Evolutionary conservation across 92 coral and sea anemone genomes (phyloP), one percentile per base, ranked within the genome.

Genomic region (Epizoanthus illoricatus): DNA sequence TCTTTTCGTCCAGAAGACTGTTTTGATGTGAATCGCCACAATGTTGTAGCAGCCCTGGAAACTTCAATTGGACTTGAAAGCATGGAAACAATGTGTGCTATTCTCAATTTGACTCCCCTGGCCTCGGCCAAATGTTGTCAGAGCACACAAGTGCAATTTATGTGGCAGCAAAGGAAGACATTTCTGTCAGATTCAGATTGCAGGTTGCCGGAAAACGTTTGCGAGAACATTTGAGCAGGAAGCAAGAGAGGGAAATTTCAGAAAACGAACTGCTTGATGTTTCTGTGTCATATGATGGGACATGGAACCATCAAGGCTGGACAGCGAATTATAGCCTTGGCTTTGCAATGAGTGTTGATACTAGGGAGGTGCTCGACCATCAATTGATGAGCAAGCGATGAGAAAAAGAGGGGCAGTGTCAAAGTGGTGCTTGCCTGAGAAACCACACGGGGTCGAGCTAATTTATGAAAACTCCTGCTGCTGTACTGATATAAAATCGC

Each of bases 311-410:
- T 5, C 55, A 56, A 1, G 75, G 56, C 54, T 71, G 75, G 75
- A 40, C 75, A 5, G 75, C 55, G 3, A 71, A 71, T 47, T 71
- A 40, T 71, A 21, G 23, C 10, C 21, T 71, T 4, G 75, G 75
- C 6, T 71, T 71, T 5, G 75, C 75, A 3, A 39, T 39, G 0
- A 39, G 75, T 11, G n/a, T 19, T 39, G 75, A 71, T 17, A 40
- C 75, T 3, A 56, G 75, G 2, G 75, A 73, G n/a, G 79, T 73
- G 5, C 17, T 73, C 0, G 63, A 5, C 6, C 47, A 49, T 73
- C 79, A 73, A 59, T 21, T 49, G 3, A 49, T 47, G 79, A 73
- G 79, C 64, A 73, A 73, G 11, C 12, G 79, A 73, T 73, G 79
- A 18, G n/a, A 49, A 7, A 4, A 3, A 1, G 79, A 73, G 9